These are phyloP conservation scores for Fragum sueziense DNA, from an alignment of 2,888 invertebrate genomes.

Conservation along the genomic window DNA sequence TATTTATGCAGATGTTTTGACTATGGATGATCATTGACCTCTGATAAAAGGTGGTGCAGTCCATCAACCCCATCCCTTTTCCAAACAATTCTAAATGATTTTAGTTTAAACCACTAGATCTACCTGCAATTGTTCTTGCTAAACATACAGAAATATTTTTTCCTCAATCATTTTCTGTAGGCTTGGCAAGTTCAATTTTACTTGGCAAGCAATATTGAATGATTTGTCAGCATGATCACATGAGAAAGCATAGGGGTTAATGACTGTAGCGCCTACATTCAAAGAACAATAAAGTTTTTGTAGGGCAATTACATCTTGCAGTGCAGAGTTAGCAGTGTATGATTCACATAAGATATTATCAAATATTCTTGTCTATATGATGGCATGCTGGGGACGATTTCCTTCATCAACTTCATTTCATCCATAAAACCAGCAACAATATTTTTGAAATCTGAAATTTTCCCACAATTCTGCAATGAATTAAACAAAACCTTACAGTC, in stretches of 20 bases:
- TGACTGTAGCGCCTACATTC: neutral
- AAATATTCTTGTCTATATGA: slow-evolving; percentile 1
- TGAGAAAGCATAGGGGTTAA: neutral
- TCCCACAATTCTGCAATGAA: slow-evolving; percentile 2
- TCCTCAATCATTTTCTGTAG: slow-evolving; percentile 6
- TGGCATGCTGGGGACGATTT: neutral
- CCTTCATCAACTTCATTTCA: neutral
- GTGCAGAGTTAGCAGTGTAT: neutral
- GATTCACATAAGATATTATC: neutral
- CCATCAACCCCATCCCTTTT: neutral
- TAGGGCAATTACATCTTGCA: neutral
- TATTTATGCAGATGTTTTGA: too few species aligned
- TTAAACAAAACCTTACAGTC: neutral
- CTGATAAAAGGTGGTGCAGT: slow-evolving; percentile 5
- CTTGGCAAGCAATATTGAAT: neutral
- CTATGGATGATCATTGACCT: neutral
- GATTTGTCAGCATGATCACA: neutral
- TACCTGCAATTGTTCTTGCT: slow-evolving; percentile 4
- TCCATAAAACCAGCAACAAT: slow-evolving; percentile 1
- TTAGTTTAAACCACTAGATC: neutral
- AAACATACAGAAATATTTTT: neutral
- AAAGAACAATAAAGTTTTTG: neutral
- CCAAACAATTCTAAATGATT: slow-evolving; percentile 6
- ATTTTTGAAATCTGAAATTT: slow-evolving; percentile 2
- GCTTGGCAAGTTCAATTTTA: neutral